Evolutionary conservation across 2,888 invertebrate genomes (phyloP), one percentile per base, ranked within the genome.

Genomic region (Cylloceria caligata): DNA sequence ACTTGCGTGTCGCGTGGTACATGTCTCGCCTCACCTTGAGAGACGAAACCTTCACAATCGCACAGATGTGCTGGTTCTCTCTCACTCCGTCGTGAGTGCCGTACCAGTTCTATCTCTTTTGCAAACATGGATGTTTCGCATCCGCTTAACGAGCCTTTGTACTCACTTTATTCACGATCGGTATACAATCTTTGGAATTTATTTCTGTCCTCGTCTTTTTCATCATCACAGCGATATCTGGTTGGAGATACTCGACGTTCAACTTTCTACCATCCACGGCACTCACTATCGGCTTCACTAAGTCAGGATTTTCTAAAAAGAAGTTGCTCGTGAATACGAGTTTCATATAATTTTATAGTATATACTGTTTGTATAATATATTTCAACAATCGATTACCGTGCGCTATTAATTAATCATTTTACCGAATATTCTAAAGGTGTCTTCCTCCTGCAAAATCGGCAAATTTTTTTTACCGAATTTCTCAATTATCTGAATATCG

Each of bases 391-490:
- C n/a, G n/a, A n/a, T n/a, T n/a, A n/a, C n/a, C n/a, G n/a, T n/a
- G n/a, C n/a, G n/a, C n/a, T 49, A 52, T 19, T 13, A 62, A 30
- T 9, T 21, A 4, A 68, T 47, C 34, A 55, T 9, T 47, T 34
- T 87, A 92, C 92, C 92, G 81, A 91, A 92, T 85, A 92, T 91
- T 73, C 91, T 87, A 36, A 86, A 89, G 4, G 89, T 88, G 71
- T 90, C 88, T 77, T 91, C 91, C 24, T 92, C 92, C 77, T 92
- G 90, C 55, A 92, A 87, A 80, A 92, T 91, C 0, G 92, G 91
- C 42, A 92, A 86, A 85, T 91, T 91, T 76, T 89, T 88, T 65
- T 88, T 89, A 11, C 92, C 91, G 71, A 88, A 90, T 86, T 92
- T 92, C 76, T 91, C 91, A 21, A 88, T 87, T 16, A 90, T 87